A percentile compares a stretch with the other conserved stretches of the same genome.
phyloP scores from a whole-genome alignment of 2,888 invertebrate species.

The Tinea trinotella region DNA sequence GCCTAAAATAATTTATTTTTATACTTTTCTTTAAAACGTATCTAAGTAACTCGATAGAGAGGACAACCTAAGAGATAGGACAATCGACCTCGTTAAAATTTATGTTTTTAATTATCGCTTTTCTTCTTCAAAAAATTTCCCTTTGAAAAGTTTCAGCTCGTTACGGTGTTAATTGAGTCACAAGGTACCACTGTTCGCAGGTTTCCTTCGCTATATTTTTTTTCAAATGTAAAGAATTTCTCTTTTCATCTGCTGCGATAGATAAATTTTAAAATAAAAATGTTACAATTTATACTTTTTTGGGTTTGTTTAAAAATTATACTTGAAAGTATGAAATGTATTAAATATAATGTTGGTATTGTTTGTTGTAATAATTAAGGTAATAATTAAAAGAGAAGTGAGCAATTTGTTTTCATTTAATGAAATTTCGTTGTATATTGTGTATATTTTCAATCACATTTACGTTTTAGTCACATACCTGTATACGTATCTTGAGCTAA shows the following conservation, averaged over 20 bases:
- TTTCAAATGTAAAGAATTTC: neutral
- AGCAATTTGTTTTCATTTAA: too few relatives aligned
- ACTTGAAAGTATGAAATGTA: too few relatives aligned
- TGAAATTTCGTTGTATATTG: too few relatives aligned
- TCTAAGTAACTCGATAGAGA: neutral
- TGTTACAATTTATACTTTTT: too few relatives aligned
- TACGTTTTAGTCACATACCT: too few relatives aligned
- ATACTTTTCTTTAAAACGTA: conserved; percentile 19
- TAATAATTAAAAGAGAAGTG: too few relatives aligned
- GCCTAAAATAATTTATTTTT: conserved; percentile 6
- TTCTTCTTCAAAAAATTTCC: conserved; percentile 28
- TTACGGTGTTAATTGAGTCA: conserved; percentile 31
- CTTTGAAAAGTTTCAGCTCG: conserved; percentile 40
- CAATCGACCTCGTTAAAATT: conserved; percentile 49
- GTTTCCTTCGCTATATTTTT: neutral
- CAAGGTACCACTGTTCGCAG: neutral
- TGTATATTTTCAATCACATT: too few relatives aligned
- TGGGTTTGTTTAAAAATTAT: too few relatives aligned
- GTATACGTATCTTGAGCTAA: too few relatives aligned
- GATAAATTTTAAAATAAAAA: too few relatives aligned
- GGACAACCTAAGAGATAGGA: conserved; percentile 20
- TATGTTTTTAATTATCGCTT: conserved; percentile 47
- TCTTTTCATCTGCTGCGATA: conserved; percentile 3
- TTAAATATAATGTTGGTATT: too few relatives aligned
- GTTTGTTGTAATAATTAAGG: too few relatives aligned